Evolutionary conservation across 2,888 invertebrate genomes (phyloP), one percentile per base, ranked within the genome.

Genomic region (Parnassius mnemosyne): DNA sequence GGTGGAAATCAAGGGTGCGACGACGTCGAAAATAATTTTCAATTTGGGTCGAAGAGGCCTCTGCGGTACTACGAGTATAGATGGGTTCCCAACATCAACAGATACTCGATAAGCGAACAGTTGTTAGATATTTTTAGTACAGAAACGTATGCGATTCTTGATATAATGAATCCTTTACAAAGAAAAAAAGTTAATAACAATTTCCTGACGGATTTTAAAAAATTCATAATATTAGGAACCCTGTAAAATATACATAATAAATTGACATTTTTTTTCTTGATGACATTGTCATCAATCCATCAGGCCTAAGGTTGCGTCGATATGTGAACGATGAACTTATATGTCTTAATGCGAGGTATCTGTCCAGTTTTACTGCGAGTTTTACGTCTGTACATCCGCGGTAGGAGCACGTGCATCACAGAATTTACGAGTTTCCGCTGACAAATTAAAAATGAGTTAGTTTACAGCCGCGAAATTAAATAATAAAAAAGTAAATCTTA

Each of bases 371-470:
- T 83, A 88, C 78, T 77, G 78, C 82, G 72, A 72, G 72, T 78
- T 83, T 84, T 80, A 84, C 78, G 81, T 76, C 77, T 70, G 71
- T 75, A 77, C 76, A 75, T 71, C 73, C 73, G 71, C 70, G 65
- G 66, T 69, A 34, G 34, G 34, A 71, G 72, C 78, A 82, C 80
- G 78, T 81, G 84, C 83, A 78, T 78, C 77, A 74, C 71, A 76
- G 76, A 85, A 84, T 89, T 89, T 88, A 89, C 80, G 83, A 81
- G 80, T 79, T 78, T 68, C 74, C 75, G 73, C 79, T 82, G 83
- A 86, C 86, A 89, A 89, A 89, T 90, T 89, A 89, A 89, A 88
- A 89, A 89, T 86, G 83, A 85, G 86, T 84, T 84, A 84, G 85
- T 87, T 87, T 85, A 86, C 85, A 84, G 76, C 84, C 80, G 71